A percentile compares a stretch with the other conserved stretches of the same genome.
Evolutionary conservation across 2,113 vertebrate species (phyloP).

Genomic region (Hoplias malabaricus): DNA sequence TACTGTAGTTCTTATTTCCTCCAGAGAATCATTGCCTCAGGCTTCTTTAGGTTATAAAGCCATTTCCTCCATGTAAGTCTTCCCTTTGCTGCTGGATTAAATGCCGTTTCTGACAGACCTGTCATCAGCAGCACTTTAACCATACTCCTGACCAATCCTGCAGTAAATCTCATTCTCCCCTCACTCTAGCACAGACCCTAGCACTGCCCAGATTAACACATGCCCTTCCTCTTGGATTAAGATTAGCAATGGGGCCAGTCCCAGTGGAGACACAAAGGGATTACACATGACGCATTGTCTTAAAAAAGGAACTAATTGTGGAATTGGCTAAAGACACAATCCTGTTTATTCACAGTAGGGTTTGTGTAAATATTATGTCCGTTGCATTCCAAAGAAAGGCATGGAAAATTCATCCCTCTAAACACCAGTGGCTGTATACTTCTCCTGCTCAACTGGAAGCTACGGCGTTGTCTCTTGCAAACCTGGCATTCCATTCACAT

Average conservation of each 20-base stretch:
- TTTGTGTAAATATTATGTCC: conserved; percentile 16
- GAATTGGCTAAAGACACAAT: neutral
- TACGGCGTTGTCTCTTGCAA: neutral
- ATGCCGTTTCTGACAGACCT: neutral
- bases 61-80: neutral
- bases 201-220: conserved; percentile 62
- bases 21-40: neutral
- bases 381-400: neutral
- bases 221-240: conserved; percentile 63
- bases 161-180: conserved; percentile 65
- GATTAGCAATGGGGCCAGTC: conserved; percentile 64
- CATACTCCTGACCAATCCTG: conserved; percentile 18
- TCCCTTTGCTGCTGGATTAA: neutral
- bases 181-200: conserved; percentile 40
- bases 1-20: neutral
- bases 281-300: conserved; percentile 52
- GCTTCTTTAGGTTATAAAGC: neutral
- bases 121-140: neutral
- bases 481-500: neutral
- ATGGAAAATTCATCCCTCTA: neutral
- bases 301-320: neutral
- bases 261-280: conserved; percentile 52
- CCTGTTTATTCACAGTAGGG: neutral
- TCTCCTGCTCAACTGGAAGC: neutral
- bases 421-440: neutral